Evolutionary conservation across 2,797 vertebrate genomes (phyloP), one percentile per base, ranked within the genome.

Genomic region (Chloroceryle inda): DNA sequence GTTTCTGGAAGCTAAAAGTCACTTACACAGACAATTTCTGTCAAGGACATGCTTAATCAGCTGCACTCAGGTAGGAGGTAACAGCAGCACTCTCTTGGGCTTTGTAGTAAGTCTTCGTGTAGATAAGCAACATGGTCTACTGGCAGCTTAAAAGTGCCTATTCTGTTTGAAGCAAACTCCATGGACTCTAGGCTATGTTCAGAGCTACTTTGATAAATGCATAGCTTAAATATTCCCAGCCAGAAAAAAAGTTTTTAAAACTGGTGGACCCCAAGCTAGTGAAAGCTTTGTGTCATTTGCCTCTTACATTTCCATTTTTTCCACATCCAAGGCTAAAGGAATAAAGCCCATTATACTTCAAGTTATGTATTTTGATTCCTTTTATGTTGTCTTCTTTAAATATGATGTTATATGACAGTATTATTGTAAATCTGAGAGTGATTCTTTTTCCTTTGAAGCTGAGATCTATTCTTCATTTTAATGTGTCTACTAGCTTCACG

Each of bases 131-230:
- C 76, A 44, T 5, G 3, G 89, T 89, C 84, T 58, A 44, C 89
- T 74, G 59, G 67, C 85, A 79, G 84, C 86, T 96, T 97, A 83
- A 97, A 97, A 97, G 96, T 26, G 22, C 55, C 88, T 72, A 2
- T 74, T 89, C 76, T 85, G 40, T 96, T 96, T 97, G 96, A 96
- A 93, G 94, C 53, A 91, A 96, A 92, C 80, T 95, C 93, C 80
- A 71, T 66, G 83, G 62, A 94, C 92, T 95, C 64, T 88, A 73
- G 67, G 88, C 82, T 88, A 17, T 83, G 78, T 92, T 97, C 91
- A 73, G 92, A 94, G 81, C 64, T 89, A 47, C 96, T 97, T 95
- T 97, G 96, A 96, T 94, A 95, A 95, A 93, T 81, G 82, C 88
- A 58, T 89, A 88, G 79, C 79, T 97, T 96, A 93, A 94, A 91